Conservation (phyloP, 2,888 invertebrate species). For the Pristionchus mayeri region DNA sequence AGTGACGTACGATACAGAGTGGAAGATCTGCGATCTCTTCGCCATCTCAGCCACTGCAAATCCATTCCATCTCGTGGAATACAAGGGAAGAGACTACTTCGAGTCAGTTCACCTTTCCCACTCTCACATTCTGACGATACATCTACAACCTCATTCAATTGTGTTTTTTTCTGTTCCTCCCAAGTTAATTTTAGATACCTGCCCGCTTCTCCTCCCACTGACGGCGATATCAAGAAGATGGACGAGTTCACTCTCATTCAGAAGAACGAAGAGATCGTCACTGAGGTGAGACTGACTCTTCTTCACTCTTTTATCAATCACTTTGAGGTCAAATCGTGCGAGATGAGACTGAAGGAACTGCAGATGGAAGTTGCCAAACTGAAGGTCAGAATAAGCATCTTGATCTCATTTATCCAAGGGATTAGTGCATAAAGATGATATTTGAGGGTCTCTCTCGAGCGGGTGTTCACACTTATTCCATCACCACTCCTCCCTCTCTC, state of each 20-base stretch:
- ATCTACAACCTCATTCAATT: background rate
- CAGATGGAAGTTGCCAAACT: conserved; percentile 13
- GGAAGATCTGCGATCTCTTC: conserved; percentile 50
- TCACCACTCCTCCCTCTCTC: conserved; percentile 33
- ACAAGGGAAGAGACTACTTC: conserved; percentile 47
- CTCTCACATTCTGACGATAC: too few species aligned
- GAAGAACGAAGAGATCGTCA: conserved; percentile 11
- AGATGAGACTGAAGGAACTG: conserved; percentile 2
- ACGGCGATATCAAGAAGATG: conserved; percentile 18
- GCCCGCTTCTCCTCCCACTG: conserved; percentile 31
- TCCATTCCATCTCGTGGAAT: conserved; percentile 44
- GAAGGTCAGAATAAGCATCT: background rate
- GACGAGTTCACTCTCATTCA: conserved; percentile 41
- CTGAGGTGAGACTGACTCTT: background rate
- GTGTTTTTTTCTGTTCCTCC: background rate
- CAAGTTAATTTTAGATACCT: conserved; percentile 21
- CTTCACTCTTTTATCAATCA: background rate
- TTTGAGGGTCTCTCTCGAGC: conserved; percentile 28
- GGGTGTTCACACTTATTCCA: background rate
- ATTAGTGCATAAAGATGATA: background rate
- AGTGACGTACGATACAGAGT: conserved; percentile 41
- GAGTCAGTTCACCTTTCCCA: conserved; percentile 30
- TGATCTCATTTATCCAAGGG: background rate
- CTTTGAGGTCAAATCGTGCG: conserved; percentile 38
- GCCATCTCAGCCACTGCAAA: conserved; percentile 39